A percentile compares a stretch with the other conserved stretches of the same genome.
phyloP scores from a whole-genome alignment of 2,113 vertebrate genomes.

The Lophotis ruficrista region DNA sequence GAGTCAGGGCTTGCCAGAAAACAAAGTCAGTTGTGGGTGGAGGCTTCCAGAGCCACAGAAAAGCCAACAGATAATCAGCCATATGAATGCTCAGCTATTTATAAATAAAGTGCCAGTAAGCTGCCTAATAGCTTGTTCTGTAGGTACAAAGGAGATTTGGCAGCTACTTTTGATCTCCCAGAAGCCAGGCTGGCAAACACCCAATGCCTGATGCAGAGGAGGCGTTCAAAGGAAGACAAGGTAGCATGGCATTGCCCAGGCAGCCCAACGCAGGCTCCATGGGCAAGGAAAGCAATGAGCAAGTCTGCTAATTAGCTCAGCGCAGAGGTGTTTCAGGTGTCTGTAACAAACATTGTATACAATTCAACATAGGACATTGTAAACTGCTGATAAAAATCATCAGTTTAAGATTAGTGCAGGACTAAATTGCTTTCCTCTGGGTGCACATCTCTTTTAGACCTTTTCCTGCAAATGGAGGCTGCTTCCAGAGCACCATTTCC shows the following conservation, averaged over 20 bases:
- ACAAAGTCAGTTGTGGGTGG: not conserved
- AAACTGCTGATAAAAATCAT: not conserved
- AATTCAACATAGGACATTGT: rapidly evolving
- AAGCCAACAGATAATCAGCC: not conserved
- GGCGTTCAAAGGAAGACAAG: not conserved
- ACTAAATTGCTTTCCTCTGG: not conserved
- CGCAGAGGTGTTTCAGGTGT: not conserved
- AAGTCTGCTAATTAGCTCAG: not conserved
- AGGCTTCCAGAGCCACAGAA: not conserved
- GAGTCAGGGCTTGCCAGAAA: not conserved
- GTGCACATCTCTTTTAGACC: not conserved
- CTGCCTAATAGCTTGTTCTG: not conserved
- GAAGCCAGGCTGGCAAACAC: not conserved
- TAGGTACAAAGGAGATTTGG: not conserved
- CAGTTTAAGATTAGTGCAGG: not conserved
- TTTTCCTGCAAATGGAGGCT: not conserved
- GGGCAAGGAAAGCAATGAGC: not conserved
- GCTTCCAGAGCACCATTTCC: not conserved
- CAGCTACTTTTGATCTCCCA: not conserved
- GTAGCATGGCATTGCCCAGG: not conserved
- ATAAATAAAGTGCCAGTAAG: not conserved
- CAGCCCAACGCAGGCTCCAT: rapidly evolving
- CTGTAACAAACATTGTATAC: not conserved
- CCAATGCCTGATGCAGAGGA: rapidly evolving
- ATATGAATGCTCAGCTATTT: rapidly evolving